A percentile compares a stretch with the other conserved stretches of the same genome.
Conservation (phyloP, 2,888 invertebrate genomes). For the Meliscaeva auricollis region DNA sequence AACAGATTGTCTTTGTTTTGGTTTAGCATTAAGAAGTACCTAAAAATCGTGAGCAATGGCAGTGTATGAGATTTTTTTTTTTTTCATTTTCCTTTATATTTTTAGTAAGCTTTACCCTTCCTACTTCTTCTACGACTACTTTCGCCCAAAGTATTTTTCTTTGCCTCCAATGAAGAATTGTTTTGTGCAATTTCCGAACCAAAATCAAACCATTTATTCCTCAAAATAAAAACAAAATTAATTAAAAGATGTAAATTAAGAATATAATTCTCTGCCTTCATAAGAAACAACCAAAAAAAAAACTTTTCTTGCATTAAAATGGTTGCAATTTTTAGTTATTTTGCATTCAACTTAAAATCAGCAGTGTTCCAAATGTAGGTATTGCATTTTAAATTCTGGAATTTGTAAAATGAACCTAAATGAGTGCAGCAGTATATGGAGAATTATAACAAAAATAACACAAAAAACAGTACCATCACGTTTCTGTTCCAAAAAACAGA, state of each 20-base stretch:
- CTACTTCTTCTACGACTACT: too few relatives aligned
- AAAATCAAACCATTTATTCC: background rate
- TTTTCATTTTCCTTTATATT: too few relatives aligned
- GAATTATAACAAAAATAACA: conserved; percentile 4
- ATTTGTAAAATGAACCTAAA: conserved; percentile 12
- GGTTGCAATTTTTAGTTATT: conserved; percentile 8
- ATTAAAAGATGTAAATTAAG: conserved; percentile 8
- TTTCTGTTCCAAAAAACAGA: conserved; percentile 29
- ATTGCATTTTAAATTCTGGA: conserved; percentile 4
- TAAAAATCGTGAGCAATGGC: too few relatives aligned
- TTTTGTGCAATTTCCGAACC: too few relatives aligned
- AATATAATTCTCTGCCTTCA: background rate
- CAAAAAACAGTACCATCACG: conserved; percentile 21
- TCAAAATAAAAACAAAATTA: background rate
- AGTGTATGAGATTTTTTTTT: too few relatives aligned
- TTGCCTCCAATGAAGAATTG: too few relatives aligned
- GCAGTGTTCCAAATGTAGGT: background rate
- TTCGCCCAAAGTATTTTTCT: too few relatives aligned
- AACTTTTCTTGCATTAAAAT: background rate
- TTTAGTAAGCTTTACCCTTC: too few relatives aligned
- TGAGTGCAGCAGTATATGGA: conserved; percentile 25
- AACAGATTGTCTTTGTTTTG: too few relatives aligned
- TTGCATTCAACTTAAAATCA: conserved; percentile 4
- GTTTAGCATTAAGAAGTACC: too few relatives aligned
- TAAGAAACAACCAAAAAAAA: background rate